A percentile compares a stretch with the other conserved stretches of the same genome.
Evolutionary conservation across 2,113 vertebrate genomes (phyloP).

Genomic region (Polypterus senegalus): DNA sequence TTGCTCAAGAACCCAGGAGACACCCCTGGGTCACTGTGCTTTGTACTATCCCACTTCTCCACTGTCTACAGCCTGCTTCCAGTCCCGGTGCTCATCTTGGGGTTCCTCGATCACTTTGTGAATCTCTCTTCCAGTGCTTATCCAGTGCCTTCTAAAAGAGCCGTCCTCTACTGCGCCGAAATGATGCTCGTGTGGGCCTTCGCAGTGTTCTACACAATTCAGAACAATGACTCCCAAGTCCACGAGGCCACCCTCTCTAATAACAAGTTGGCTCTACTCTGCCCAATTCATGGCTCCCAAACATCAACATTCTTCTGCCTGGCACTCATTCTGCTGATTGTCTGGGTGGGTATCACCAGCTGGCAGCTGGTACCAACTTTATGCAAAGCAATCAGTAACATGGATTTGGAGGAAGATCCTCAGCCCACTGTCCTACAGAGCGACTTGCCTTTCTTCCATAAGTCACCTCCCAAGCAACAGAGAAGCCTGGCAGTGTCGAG

Average conservation of each 20-base stretch:
- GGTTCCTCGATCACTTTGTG: constrained; percentile 29
- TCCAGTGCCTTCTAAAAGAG: background rate
- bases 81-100: constrained; percentile 32
- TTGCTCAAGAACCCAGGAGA: constrained; percentile 6
- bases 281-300: constrained; percentile 26
- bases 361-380: constrained; percentile 23
- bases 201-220: constrained; percentile 20
- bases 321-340: constrained; percentile 7
- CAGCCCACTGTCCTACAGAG: constrained; percentile 11
- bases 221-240: constrained; percentile 1
- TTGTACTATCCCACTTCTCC: constrained; percentile 31
- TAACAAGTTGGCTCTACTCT: constrained; percentile 13
- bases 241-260: background rate
- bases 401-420: constrained; percentile 11
- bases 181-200: constrained; percentile 31
- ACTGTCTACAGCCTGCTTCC: constrained; percentile 32
- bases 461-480: background rate
- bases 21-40: constrained; percentile 21
- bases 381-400: constrained; percentile 18
- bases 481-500: background rate
- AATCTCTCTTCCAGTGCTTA: background rate
- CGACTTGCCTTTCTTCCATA: constrained; percentile 17
- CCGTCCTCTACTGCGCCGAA: constrained; percentile 11
- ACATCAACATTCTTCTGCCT: constrained; percentile 16
- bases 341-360: constrained; percentile 24